These are phyloP conservation scores for Margaritifera margaritifera DNA, from an alignment of 2,888 invertebrate species.

Conservation along the genomic window DNA sequence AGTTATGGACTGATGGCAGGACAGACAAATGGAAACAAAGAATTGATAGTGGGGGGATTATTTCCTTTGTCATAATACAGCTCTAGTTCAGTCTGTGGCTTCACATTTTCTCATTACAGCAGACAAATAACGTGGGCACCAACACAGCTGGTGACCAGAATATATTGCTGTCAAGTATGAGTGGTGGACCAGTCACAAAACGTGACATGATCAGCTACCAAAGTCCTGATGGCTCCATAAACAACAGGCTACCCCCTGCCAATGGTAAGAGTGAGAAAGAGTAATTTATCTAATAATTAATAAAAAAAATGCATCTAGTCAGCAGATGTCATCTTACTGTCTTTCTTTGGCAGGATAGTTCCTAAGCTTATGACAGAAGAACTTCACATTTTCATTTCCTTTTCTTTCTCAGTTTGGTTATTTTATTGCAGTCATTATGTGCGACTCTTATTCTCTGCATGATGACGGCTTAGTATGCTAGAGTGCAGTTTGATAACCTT, in stretches of 20 bases:
- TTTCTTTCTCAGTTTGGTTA: too few relatives aligned
- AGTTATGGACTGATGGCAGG: too few relatives aligned
- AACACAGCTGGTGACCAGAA: slow-evolving; percentile 52
- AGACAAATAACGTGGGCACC: slow-evolving; percentile 60
- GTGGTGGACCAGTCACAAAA: slow-evolving; percentile 48
- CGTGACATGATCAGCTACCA: slow-evolving; percentile 68
- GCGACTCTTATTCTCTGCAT: too few relatives aligned
- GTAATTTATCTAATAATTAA: too few relatives aligned
- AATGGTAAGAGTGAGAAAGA: slow-evolving; percentile 49
- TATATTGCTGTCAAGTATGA: slow-evolving; percentile 10
- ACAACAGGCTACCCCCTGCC: slow-evolving; percentile 60
- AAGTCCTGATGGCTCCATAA: slow-evolving; percentile 61
- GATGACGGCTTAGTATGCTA: too few relatives aligned
- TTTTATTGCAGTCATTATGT: too few relatives aligned
- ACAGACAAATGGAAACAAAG: not conserved
- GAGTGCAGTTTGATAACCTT: too few relatives aligned
- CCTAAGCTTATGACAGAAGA: too few relatives aligned
- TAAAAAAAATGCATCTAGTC: not conserved
- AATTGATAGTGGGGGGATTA: too few relatives aligned
- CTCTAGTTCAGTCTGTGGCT: not conserved
- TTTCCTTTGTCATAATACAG: not conserved
- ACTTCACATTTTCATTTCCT: too few relatives aligned
- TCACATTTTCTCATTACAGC: slow-evolving; percentile 19
- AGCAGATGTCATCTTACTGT: too few relatives aligned
- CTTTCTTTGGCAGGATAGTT: too few relatives aligned